A percentile compares a stretch with the other conserved stretches of the same genome.
Conservation (phyloP, 2,113 vertebrate genomes). For the Perca fluviatilis region DNA sequence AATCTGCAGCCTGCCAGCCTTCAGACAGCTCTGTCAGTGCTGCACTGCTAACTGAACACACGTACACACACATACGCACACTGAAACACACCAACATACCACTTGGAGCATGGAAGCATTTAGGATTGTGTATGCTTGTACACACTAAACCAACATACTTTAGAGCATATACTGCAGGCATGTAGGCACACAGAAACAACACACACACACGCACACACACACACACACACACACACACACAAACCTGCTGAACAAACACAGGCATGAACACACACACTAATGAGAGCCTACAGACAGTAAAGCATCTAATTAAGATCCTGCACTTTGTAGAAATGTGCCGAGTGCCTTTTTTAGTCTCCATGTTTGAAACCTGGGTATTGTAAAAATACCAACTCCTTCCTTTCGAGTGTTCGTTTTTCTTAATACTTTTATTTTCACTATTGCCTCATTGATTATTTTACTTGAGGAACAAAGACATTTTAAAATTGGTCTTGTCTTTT, state of each 20-base stretch:
- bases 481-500: background rate
- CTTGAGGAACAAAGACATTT: conserved; percentile 34
- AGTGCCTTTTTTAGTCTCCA: conserved; percentile 42
- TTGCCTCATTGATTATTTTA: conserved; percentile 37
- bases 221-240: background rate
- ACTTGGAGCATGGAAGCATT: conserved; percentile 11
- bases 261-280: conserved; percentile 29
- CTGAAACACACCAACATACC: conserved; percentile 21
- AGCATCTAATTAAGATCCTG: conserved; percentile 68
- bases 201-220: conserved; percentile 26
- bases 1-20: conserved; percentile 79
- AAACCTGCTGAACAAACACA: conserved; percentile 11
- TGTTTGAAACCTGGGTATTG: conserved; percentile 47
- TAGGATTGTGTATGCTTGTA: background rate
- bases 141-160: conserved; percentile 24
- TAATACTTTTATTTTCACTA: conserved; percentile 22
- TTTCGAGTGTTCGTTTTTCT: conserved; percentile 30
- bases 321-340: conserved; percentile 56
- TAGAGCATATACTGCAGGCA: conserved; percentile 18
- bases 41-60: conserved; percentile 45
- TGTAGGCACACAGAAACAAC: conserved; percentile 11
- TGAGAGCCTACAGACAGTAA: conserved; percentile 49
- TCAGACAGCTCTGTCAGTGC: conserved; percentile 79
- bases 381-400: conserved; percentile 45
- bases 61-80: conserved; percentile 33